Conservation (phyloP, 2,888 invertebrate genomes). For the Hedya salicella region DNA sequence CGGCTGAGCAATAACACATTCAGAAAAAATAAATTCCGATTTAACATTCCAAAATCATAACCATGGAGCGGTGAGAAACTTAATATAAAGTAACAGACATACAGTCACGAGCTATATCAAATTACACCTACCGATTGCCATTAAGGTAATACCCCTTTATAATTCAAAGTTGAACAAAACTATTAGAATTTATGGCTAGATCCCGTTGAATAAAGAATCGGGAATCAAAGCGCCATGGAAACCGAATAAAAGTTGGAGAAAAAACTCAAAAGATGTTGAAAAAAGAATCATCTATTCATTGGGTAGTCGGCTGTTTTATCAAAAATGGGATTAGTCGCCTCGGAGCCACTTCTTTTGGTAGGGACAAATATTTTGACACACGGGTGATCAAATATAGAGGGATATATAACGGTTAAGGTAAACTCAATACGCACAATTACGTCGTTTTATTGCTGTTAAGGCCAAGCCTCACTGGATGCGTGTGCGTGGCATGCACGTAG, state of each 20-base stretch:
- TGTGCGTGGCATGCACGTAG: too few species aligned
- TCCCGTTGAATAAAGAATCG: constrained; percentile 81
- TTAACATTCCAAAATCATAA: constrained; percentile 48
- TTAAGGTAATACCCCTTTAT: constrained; percentile 82
- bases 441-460: too few species aligned
- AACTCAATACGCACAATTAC: constrained; percentile 60
- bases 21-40: constrained; percentile 45
- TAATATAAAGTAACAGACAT: constrained; percentile 70
- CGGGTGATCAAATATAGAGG: constrained; percentile 68
- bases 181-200: constrained; percentile 76
- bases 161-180: constrained; percentile 81
- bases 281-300: constrained; percentile 76
- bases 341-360: constrained; percentile 68
- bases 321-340: constrained; percentile 79
- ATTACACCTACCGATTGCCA: constrained; percentile 83
- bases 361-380: constrained; percentile 81
- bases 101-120: constrained; percentile 72
- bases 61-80: constrained; percentile 53
- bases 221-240: constrained; percentile 80
- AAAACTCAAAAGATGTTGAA: constrained; percentile 72
- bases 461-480: too few species aligned
- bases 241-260: constrained; percentile 71
- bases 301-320: constrained; percentile 75
- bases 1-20: constrained; percentile 29
- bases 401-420: constrained; percentile 66